Conservation (phyloP, 2,797 vertebrate species). For the Ptychadena robeensis region DNA sequence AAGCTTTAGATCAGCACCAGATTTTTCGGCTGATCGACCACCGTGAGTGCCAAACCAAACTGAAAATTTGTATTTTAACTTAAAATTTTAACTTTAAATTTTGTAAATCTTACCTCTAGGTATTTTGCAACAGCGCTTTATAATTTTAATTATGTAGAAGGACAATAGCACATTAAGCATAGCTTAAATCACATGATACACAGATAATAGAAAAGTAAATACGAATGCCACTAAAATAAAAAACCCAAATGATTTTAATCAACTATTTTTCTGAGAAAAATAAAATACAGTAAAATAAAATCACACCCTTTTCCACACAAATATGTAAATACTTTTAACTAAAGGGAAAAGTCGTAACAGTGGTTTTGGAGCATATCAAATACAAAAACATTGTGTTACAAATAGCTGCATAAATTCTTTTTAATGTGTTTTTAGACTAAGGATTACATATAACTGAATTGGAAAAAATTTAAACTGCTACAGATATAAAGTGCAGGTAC, state of each 20-base stretch:
- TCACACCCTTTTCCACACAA: conserved; percentile 71
- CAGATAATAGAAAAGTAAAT: conserved; percentile 28
- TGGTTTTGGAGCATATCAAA: conserved; percentile 79
- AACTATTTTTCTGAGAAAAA: neutral
- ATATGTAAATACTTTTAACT: conserved; percentile 72
- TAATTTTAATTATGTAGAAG: neutral
- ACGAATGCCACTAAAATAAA: conserved; percentile 1
- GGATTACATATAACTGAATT: neutral
- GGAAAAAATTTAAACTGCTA: too few species aligned
- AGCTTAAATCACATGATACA: conserved; percentile 24
- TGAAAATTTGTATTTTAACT: too few species aligned
- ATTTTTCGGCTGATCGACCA: too few species aligned
- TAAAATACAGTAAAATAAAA: conserved; percentile 4
- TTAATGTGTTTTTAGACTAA: neutral
- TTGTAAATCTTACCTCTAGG: neutral
- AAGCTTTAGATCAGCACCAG: too few species aligned
- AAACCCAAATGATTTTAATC: neutral
- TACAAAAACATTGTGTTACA: neutral
- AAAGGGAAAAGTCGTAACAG: conserved; percentile 80
- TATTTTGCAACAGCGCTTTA: neutral
- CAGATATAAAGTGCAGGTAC: too few species aligned
- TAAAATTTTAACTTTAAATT: too few species aligned
- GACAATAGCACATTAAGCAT: conserved; percentile 5
- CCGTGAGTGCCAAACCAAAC: neutral
- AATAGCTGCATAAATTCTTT: neutral